A percentile compares a stretch with the other conserved stretches of the same genome.
These are phyloP conservation scores for Hypanus sabinus DNA, from an alignment of 2,113 vertebrate species.

Conservation along the genomic window DNA sequence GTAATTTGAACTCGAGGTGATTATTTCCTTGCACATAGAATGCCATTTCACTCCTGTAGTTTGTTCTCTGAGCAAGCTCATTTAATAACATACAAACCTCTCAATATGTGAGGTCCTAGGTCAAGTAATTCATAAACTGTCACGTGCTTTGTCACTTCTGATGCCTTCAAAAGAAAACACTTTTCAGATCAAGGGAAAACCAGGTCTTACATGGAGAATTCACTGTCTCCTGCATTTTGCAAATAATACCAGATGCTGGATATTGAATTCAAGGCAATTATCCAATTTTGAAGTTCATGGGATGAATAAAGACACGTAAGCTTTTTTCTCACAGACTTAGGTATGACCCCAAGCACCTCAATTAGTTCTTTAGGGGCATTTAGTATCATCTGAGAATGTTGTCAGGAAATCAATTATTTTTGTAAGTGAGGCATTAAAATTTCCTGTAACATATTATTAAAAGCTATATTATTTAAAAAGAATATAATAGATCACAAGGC, in stretches of 20 bases:
- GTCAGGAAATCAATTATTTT: background rate
- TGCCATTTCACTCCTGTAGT: background rate
- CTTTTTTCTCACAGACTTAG: constrained; percentile 15
- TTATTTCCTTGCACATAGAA: background rate
- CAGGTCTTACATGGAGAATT: background rate
- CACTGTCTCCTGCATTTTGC: background rate
- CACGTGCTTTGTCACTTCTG: constrained; percentile 20
- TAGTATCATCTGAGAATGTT: background rate
- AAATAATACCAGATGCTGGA: constrained; percentile 14
- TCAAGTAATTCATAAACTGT: constrained; percentile 1
- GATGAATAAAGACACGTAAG: background rate
- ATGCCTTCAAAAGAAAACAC: background rate
- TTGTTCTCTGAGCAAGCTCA: background rate
- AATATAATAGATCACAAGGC: background rate
- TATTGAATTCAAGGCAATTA: background rate
- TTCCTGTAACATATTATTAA: background rate
- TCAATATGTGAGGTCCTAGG: constrained; percentile 2
- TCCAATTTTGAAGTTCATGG: background rate
- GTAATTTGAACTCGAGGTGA: background rate
- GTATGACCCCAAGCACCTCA: background rate
- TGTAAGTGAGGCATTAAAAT: background rate
- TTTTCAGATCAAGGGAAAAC: background rate
- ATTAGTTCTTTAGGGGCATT: background rate
- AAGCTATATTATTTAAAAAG: background rate
- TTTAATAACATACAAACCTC: background rate